Evolutionary conservation across 2,113 vertebrate genomes (phyloP).

Genomic region (Tenebrosternarchus preto): DNA sequence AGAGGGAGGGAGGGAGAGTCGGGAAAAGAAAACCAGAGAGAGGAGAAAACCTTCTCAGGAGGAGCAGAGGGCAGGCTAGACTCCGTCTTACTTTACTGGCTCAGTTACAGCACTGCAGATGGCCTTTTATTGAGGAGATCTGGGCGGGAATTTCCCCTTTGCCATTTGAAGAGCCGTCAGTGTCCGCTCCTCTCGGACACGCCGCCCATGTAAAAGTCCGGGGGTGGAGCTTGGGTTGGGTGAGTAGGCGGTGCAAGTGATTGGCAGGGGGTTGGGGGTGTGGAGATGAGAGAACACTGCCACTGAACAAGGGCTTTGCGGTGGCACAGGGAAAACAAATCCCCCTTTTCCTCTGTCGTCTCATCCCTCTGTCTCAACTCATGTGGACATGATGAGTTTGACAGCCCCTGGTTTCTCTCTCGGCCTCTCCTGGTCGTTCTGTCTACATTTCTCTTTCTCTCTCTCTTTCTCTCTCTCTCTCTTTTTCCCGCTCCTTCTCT

Average conservation of each 20-base stretch:
- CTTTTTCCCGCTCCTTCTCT: not conserved
- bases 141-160: slow-evolving; percentile 49
- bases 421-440: no score
- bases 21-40: not conserved
- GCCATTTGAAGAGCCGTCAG: slow-evolving; percentile 39
- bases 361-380: slow-evolving; percentile 47
- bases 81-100: slow-evolving; percentile 45
- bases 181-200: slow-evolving; percentile 35
- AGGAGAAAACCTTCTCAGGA: not conserved
- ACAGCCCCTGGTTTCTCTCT: slow-evolving; percentile 47
- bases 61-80: slow-evolving; percentile 35
- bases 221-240: slow-evolving; percentile 1
- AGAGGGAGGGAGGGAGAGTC: not conserved
- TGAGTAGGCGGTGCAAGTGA: not conserved
- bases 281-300: no score
- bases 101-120: slow-evolving; percentile 55
- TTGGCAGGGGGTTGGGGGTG: no score
- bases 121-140: slow-evolving; percentile 54
- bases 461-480: not conserved
- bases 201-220: not conserved
- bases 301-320: slow-evolving; percentile 62
- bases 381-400: slow-evolving; percentile 59
- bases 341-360: slow-evolving; percentile 54
- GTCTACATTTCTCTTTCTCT: not conserved
- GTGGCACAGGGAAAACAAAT: slow-evolving; percentile 61